Evolutionary conservation across 2,113 vertebrate species (phyloP).

Genomic region (Clarias magur): DNA sequence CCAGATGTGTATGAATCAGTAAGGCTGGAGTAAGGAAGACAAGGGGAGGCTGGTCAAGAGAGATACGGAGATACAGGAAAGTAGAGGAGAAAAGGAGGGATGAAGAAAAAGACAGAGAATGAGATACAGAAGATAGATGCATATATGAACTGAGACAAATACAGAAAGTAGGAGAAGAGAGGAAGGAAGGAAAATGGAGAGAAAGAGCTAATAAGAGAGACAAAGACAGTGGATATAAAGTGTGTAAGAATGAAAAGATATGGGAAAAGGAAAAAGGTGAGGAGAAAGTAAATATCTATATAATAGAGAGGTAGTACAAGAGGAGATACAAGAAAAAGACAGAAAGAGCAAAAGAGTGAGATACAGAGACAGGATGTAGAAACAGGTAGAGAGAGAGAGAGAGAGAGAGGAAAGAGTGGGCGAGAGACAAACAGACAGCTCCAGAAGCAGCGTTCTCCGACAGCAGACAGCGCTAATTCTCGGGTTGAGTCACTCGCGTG

Average conservation of each 20-base stretch:
- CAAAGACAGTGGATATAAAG: neutral
- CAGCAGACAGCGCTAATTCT: slow-evolving; percentile 39
- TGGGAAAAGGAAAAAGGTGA: neutral
- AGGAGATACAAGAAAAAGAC: neutral
- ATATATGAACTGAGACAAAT: neutral
- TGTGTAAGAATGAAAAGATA: neutral
- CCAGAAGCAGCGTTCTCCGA: slow-evolving; percentile 27
- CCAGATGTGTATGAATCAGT: too few species aligned
- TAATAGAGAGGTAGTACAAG: neutral
- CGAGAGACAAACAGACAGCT: slow-evolving; percentile 29
- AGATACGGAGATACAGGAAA: neutral
- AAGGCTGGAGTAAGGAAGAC: neutral
- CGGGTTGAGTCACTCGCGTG: slow-evolving; percentile 33
- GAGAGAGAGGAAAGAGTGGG: slow-evolving; percentile 16
- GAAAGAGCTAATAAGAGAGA: neutral
- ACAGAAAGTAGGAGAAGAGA: neutral
- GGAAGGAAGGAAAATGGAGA: neutral
- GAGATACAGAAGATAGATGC: neutral
- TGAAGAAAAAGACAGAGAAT: neutral
- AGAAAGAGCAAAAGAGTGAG: neutral
- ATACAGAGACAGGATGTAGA: slow-evolving; percentile 3
- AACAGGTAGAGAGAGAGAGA: slow-evolving; percentile 16
- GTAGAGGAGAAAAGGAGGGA: neutral
- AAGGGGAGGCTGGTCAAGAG: neutral
- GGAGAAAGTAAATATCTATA: neutral